Conservation (phyloP, 2,797 vertebrate species). For the Psittacula echo region DNA sequence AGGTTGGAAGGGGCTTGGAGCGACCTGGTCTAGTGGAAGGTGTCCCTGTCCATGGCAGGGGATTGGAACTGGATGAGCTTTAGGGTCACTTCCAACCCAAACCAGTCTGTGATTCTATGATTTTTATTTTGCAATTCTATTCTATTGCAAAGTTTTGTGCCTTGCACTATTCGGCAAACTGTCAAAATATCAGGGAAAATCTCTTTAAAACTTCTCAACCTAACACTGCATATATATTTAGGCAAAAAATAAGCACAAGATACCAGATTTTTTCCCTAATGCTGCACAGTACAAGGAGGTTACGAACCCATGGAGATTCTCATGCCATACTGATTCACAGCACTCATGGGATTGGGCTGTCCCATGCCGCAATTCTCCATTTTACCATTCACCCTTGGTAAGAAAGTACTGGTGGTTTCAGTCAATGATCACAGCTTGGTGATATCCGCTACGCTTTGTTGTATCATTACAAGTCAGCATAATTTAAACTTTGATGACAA, state of each 20-base stretch:
- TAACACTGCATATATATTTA: neutral
- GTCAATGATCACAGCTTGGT: neutral
- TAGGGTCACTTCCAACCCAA: neutral
- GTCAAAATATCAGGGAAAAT: neutral
- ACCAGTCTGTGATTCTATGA: neutral
- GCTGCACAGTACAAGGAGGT: neutral
- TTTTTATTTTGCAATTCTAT: neutral
- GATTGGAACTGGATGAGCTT: neutral
- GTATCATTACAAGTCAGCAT: neutral
- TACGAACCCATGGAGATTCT: neutral
- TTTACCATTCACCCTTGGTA: neutral
- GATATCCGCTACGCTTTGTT: neutral
- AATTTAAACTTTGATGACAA: neutral
- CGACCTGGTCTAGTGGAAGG: neutral
- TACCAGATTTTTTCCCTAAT: neutral
- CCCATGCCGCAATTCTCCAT: neutral
- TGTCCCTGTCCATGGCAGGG: neutral
- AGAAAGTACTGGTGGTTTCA: neutral
- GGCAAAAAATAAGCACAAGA: neutral
- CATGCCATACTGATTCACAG: neutral
- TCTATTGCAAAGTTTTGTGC: neutral
- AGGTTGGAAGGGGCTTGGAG: neutral
- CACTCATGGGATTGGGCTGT: neutral
- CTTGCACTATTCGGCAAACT: neutral
- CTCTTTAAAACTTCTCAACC: neutral